phyloP scores from a whole-genome alignment of 2,888 invertebrate genomes.

The Formica aserva region DNA sequence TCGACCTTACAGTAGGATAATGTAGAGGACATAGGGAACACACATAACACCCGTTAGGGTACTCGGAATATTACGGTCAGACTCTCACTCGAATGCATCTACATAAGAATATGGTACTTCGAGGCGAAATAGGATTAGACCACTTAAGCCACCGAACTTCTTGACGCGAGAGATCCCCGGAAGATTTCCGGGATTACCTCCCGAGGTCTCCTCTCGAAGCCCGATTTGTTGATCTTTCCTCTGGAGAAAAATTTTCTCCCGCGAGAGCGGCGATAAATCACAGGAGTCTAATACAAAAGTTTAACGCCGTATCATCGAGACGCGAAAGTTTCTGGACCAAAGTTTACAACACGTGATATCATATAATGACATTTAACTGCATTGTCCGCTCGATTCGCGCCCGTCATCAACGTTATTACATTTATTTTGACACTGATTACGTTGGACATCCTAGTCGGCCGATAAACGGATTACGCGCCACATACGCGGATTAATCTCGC shows the following conservation, averaged over 20 bases:
- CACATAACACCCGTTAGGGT: neutral
- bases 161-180: neutral
- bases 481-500: constrained; percentile 44
- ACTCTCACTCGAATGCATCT: constrained; percentile 29
- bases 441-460: constrained; percentile 11
- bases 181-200: neutral
- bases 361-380: constrained; percentile 31
- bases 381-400: constrained; percentile 11
- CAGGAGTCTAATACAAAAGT: constrained; percentile 22
- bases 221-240: constrained; percentile 17
- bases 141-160: constrained; percentile 21
- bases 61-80: neutral
- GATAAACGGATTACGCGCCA: constrained; percentile 43
- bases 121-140: constrained; percentile 23
- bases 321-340: neutral
- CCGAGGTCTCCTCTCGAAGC: neutral
- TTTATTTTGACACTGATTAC: constrained; percentile 41
- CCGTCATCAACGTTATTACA: constrained; percentile 20
- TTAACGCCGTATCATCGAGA: constrained; percentile 16
- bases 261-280: constrained; percentile 14
- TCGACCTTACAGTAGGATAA: neutral
- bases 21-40: neutral
- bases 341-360: constrained; percentile 29
- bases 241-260: neutral
- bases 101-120: constrained; percentile 46